Percentiles rank a stretch among this genome's conserved stretches.
Evolutionary conservation across 2,797 vertebrate genomes (phyloP).

Genomic region (Myotis vivesi): DNA sequence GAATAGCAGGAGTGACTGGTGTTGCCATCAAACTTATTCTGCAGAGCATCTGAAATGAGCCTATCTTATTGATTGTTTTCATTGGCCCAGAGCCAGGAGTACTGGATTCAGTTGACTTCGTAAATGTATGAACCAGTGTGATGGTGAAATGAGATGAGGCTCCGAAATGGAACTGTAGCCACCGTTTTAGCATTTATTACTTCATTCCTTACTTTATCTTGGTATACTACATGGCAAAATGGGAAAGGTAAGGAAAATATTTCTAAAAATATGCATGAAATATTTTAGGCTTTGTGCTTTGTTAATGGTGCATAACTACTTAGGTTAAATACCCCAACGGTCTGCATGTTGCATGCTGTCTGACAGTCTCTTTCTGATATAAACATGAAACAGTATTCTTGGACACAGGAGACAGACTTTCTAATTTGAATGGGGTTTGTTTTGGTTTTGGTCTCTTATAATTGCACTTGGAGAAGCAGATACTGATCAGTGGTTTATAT

Average conservation of each 20-base stretch:
- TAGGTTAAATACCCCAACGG: neutral
- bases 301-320: neutral
- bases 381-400: slow-evolving; percentile 53
- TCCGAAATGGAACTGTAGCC: slow-evolving; percentile 99
- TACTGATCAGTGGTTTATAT: slow-evolving; percentile 43
- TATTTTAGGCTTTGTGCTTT: neutral
- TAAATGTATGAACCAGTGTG: slow-evolving; percentile 84
- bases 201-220: slow-evolving; percentile 97
- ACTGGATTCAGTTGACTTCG: slow-evolving; percentile 71
- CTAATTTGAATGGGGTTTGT: neutral
- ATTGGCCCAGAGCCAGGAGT: slow-evolving; percentile 55
- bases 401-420: slow-evolving; percentile 38
- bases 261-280: neutral
- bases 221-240: slow-evolving; percentile 99
- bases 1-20: neutral
- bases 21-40: slow-evolving; percentile 54
- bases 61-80: neutral
- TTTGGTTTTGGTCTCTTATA: slow-evolving; percentile 46
- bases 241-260: slow-evolving; percentile 92
- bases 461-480: slow-evolving; percentile 37
- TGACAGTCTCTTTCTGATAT: slow-evolving; percentile 22
- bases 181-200: slow-evolving; percentile 96
- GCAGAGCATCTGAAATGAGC: slow-evolving; percentile 69
- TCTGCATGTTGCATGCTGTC: neutral
- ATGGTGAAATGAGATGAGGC: slow-evolving; percentile 99